Conservation (phyloP, 2,888 invertebrate genomes). For the Eupithecia vulgata region DNA sequence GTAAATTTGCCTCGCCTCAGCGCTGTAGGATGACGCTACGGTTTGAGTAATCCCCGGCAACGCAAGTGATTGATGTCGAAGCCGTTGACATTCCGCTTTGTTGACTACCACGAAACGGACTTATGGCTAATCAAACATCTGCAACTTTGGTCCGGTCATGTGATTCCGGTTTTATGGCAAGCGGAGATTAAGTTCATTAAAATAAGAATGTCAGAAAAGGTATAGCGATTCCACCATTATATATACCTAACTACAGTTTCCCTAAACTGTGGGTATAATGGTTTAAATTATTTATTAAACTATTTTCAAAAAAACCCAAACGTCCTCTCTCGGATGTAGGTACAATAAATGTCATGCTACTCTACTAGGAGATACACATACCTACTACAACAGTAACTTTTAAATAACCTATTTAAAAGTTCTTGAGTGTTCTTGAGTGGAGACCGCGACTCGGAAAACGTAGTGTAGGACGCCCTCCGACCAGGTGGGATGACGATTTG, state of each 20-base stretch:
- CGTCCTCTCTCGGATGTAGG: slow-evolving; percentile 40
- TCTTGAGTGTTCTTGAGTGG: no score
- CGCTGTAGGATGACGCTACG: slow-evolving; percentile 67
- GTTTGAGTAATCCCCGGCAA: slow-evolving; percentile 71
- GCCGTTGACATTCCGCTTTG: slow-evolving; percentile 68
- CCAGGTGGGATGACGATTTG: no score
- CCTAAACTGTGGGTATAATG: neutral
- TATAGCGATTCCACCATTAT: no score
- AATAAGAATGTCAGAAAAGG: neutral
- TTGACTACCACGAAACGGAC: slow-evolving; percentile 52
- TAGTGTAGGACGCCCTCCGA: no score
- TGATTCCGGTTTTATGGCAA: neutral
- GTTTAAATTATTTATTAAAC: slow-evolving; percentile 50
- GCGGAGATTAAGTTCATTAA: neutral
- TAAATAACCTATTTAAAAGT: neutral
- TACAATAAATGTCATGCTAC: slow-evolving; percentile 49
- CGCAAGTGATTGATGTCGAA: slow-evolving; percentile 77
- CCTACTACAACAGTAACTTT: no score
- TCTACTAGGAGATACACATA: neutral
- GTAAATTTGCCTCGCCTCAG: slow-evolving; percentile 73
- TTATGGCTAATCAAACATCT: slow-evolving; percentile 47
- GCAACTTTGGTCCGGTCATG: slow-evolving; percentile 4
- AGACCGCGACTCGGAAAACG: no score
- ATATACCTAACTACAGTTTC: no score
- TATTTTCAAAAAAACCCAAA: slow-evolving; percentile 45